Conservation (phyloP, 2,888 invertebrate species). For the Rotaria magnacalcarata region DNA sequence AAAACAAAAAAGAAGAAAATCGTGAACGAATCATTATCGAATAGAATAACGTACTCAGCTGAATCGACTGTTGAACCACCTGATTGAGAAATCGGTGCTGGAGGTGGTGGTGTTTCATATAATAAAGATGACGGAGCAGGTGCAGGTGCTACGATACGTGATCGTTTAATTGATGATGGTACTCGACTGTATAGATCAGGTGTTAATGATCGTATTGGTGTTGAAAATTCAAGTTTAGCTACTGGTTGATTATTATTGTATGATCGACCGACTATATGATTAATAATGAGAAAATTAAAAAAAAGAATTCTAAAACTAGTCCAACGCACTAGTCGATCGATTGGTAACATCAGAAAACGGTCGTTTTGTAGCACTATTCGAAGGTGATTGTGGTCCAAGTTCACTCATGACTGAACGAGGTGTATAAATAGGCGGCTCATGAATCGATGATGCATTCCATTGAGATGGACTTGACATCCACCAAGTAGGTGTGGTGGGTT, state of each 20-base stretch:
- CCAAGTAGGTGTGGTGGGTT: background rate
- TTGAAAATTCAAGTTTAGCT: background rate
- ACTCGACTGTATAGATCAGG: slow-evolving; percentile 3
- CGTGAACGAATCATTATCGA: background rate
- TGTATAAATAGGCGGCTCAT: background rate
- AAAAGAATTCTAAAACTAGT: background rate
- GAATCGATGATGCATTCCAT: background rate
- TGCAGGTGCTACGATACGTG: background rate
- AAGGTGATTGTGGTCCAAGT: background rate
- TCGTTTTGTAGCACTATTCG: background rate
- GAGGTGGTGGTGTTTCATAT: slow-evolving; percentile 29
- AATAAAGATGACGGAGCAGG: background rate
- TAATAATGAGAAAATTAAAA: background rate
- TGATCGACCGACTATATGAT: background rate
- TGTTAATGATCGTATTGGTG: background rate
- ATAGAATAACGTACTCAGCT: background rate
- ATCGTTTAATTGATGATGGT: background rate
- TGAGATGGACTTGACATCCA: slow-evolving; percentile 24
- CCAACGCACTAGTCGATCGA: background rate
- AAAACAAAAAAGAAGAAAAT: background rate
- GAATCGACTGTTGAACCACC: background rate
- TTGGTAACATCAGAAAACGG: background rate
- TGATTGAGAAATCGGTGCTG: background rate
- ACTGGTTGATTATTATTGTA: background rate
- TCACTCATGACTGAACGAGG: slow-evolving; percentile 14